phyloP scores from a whole-genome alignment of 2,113 vertebrate genomes.

The Urocolius indicus region DNA sequence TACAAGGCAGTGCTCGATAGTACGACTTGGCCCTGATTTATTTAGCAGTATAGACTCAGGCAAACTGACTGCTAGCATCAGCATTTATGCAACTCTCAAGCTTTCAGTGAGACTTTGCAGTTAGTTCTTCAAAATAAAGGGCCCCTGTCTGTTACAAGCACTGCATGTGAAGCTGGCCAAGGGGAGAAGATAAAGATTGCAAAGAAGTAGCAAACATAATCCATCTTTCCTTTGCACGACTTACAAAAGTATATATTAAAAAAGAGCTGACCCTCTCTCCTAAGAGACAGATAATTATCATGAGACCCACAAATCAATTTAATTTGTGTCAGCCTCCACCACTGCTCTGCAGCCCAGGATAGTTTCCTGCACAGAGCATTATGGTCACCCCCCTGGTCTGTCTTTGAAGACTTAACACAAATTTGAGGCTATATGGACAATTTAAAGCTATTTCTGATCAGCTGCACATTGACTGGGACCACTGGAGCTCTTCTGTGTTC shows the following conservation, averaged over 20 bases:
- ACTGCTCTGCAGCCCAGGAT: neutral
- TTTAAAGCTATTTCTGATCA: neutral
- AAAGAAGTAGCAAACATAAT: neutral
- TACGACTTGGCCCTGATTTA: slow-evolving; percentile 35
- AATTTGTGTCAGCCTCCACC: neutral
- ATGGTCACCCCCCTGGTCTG: neutral
- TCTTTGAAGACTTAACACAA: neutral
- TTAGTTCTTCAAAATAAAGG: neutral
- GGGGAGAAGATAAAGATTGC: neutral
- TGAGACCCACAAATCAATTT: neutral
- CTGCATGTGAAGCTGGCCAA: neutral
- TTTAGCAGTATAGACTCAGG: neutral
- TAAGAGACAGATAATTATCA: neutral
- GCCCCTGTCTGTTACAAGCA: neutral
- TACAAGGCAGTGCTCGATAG: neutral
- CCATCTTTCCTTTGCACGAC: neutral
- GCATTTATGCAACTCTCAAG: neutral
- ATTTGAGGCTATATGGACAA: neutral
- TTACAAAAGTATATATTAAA: neutral
- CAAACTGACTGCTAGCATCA: slow-evolving; percentile 9
- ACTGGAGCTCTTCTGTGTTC: neutral
- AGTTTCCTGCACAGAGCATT: neutral
- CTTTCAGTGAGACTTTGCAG: neutral
- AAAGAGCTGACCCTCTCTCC: neutral
- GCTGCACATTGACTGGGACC: neutral